Percentiles rank a stretch among this genome's conserved stretches.
Evolutionary conservation across 2,888 invertebrate species (phyloP).

Genomic region (Homarus gammarus): DNA sequence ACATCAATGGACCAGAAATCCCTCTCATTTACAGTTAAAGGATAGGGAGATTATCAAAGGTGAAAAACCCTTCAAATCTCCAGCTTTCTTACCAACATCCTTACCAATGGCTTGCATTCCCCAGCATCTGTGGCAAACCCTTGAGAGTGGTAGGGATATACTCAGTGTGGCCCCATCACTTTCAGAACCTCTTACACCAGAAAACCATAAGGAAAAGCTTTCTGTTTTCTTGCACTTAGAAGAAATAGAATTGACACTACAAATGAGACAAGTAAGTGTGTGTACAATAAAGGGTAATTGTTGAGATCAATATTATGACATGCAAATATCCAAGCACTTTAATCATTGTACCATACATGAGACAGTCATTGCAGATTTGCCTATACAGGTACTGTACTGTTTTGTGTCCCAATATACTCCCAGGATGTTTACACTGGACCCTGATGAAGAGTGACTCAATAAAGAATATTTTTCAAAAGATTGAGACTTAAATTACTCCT

Average conservation of each 20-base stretch:
- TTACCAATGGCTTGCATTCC: constrained; percentile 36
- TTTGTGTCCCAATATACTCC: no score
- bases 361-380: no score
- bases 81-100: constrained; percentile 44
- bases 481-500: no score
- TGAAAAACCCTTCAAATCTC: constrained; percentile 46
- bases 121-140: constrained; percentile 33
- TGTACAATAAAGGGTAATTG: no score
- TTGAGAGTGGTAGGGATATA: background rate
- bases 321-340: no score
- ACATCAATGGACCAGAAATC: background rate
- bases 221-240: constrained; percentile 48
- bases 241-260: constrained; percentile 46
- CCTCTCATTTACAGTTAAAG: background rate
- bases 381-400: no score
- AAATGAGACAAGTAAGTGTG: constrained; percentile 56
- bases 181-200: constrained; percentile 31
- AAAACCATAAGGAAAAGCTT: constrained; percentile 57
- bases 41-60: constrained; percentile 38
- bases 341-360: no score
- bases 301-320: no score
- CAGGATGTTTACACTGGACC: no score
- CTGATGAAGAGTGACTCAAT: no score
- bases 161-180: constrained; percentile 14
- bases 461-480: no score